These are phyloP conservation scores for Diaphora mendica DNA, from an alignment of 2,888 invertebrate species.

Conservation along the genomic window DNA sequence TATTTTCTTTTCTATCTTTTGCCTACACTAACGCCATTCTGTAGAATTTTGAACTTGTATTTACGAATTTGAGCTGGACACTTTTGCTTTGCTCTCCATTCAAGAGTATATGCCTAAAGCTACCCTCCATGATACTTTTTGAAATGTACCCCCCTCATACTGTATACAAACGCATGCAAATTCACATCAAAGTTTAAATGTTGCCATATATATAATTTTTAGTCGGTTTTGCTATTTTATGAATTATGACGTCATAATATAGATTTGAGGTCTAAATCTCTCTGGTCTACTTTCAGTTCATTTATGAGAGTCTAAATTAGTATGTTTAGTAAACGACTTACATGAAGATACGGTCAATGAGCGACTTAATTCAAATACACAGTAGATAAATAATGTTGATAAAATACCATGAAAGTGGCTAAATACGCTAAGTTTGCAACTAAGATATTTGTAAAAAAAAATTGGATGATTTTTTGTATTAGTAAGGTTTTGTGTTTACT, in stretches of 20 bases:
- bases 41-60: not conserved
- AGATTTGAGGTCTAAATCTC: no score
- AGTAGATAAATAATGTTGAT: not conserved
- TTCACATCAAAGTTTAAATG: conserved; percentile 17
- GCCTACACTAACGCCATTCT: not conserved
- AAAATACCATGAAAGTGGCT: no score
- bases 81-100: not conserved
- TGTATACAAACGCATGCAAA: conserved; percentile 48
- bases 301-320: no score
- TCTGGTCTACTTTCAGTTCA: no score
- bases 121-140: conserved; percentile 36
- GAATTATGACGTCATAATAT: not conserved
- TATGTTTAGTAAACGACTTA: no score
- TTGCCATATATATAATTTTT: conserved; percentile 34
- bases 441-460: no score
- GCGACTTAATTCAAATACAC: no score
- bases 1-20: not conserved
- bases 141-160: conserved; percentile 12
- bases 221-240: conserved; percentile 23
- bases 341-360: no score
- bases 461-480: not conserved
- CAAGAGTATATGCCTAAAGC: not conserved
- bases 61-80: not conserved
- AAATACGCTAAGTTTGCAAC: not conserved
- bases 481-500: no score